Conservation (phyloP, 2,113 vertebrate species). For the Chauna torquata region DNA sequence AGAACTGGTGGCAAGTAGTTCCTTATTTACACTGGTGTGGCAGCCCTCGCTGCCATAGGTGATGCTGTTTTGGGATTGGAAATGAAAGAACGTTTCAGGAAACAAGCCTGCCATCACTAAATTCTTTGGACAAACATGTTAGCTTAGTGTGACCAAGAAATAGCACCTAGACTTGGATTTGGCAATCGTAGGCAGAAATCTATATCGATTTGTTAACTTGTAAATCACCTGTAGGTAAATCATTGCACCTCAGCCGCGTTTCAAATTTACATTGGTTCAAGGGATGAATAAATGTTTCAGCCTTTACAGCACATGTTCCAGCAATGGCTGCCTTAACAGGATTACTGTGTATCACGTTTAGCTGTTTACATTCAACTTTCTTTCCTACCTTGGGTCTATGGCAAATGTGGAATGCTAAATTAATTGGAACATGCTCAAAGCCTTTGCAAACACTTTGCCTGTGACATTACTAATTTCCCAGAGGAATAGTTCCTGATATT, state of each 20-base stretch:
- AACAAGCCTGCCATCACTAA: background rate
- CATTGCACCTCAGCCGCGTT: background rate
- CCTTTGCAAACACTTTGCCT: background rate
- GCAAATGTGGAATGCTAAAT: slow-evolving; percentile 23
- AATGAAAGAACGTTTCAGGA: background rate
- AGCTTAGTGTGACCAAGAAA: background rate
- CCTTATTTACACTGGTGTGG: background rate
- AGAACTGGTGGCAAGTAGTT: background rate
- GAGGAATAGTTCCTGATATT: slow-evolving; percentile 49
- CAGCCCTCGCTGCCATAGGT: background rate
- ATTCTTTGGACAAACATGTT: background rate
- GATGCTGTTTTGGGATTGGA: background rate
- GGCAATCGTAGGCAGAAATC: background rate
- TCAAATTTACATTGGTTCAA: background rate
- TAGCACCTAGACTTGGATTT: background rate
- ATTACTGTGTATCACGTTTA: background rate
- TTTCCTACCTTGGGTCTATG: background rate
- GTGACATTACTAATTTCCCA: slow-evolving; percentile 69
- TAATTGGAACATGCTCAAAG: slow-evolving; percentile 40
- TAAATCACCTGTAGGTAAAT: background rate
- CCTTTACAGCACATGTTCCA: background rate
- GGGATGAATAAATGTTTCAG: background rate
- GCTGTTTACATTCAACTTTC: background rate
- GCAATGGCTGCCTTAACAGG: background rate
- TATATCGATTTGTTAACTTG: background rate